phyloP scores from a whole-genome alignment of 92 coral and sea anemone genomes.

The Pocillopora meandrina region DNA sequence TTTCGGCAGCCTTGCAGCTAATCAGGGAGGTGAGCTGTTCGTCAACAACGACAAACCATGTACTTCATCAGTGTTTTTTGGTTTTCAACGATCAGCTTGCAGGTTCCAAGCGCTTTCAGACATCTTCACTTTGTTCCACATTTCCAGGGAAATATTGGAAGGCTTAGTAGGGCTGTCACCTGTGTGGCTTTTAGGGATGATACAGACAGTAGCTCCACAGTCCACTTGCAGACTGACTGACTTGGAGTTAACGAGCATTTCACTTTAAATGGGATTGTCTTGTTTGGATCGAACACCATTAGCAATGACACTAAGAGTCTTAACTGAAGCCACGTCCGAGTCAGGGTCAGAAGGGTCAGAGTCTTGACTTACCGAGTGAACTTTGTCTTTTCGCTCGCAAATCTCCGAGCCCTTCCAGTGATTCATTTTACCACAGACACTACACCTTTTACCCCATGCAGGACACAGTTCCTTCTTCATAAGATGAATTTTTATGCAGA shows the following conservation, averaged over 20 bases:
- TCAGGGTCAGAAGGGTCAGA: not conserved
- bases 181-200: not conserved
- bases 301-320: not conserved
- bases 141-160: too few species aligned
- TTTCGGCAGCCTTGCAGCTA: too few species aligned
- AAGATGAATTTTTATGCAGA: too few species aligned
- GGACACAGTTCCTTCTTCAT: too few species aligned
- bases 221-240: not conserved
- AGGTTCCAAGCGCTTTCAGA: too few species aligned
- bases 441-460: too few species aligned
- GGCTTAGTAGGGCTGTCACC: too few species aligned
- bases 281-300: not conserved
- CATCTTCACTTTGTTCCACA: too few species aligned
- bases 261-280: not conserved
- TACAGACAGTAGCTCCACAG: not conserved
- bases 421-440: not conserved
- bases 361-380: not conserved
- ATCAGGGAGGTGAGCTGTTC: too few species aligned
- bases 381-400: not conserved
- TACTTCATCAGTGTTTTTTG: too few species aligned
- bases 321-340: not conserved
- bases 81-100: too few species aligned
- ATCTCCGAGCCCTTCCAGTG: not conserved
- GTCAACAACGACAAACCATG: too few species aligned
- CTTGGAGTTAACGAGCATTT: not conserved